Percentiles rank a stretch among this genome's conserved stretches.
Evolutionary conservation across 2,888 invertebrate genomes (phyloP).

Genomic region (Sinotaia quadrata): DNA sequence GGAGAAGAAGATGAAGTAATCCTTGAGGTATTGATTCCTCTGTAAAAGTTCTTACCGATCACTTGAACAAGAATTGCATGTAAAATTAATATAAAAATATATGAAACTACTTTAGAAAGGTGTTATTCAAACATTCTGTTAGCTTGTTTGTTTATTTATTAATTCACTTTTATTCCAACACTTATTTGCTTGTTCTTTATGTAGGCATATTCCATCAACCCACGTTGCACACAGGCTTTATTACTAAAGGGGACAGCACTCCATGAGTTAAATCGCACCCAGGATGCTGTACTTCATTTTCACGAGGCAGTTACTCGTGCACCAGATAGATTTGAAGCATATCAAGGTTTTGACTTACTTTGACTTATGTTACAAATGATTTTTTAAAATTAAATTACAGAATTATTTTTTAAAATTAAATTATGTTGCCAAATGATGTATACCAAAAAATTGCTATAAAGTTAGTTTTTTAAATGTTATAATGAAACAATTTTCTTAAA

Average conservation of each 20-base stretch:
- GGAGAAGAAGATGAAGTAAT: too few relatives aligned
- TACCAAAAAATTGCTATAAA: too few relatives aligned
- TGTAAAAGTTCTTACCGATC: not conserved
- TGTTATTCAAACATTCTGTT: not conserved
- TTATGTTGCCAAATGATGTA: too few relatives aligned
- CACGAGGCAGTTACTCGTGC: conserved; percentile 78
- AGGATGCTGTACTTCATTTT: conserved; percentile 80
- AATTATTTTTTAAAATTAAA: too few relatives aligned
- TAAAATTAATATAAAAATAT: not conserved
- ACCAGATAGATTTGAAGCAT: conserved; percentile 81
- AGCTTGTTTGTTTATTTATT: not conserved
- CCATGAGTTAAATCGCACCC: conserved; percentile 79
- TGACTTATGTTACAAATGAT: too few relatives aligned
- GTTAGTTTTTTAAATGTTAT: not conserved
- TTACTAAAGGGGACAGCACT: conserved; percentile 82
- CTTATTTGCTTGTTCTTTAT: conserved; percentile 9
- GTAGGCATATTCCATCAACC: conserved; percentile 78
- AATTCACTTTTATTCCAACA: not conserved
- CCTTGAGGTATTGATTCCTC: too few relatives aligned
- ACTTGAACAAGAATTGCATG: not conserved
- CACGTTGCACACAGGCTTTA: conserved; percentile 81
- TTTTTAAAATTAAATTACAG: too few relatives aligned
- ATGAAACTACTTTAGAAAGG: not conserved
- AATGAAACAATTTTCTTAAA: not conserved
- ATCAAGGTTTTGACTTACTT: conserved; percentile 78